Conservation (phyloP, 2,113 vertebrate species). For the Hystrix brachyura region DNA sequence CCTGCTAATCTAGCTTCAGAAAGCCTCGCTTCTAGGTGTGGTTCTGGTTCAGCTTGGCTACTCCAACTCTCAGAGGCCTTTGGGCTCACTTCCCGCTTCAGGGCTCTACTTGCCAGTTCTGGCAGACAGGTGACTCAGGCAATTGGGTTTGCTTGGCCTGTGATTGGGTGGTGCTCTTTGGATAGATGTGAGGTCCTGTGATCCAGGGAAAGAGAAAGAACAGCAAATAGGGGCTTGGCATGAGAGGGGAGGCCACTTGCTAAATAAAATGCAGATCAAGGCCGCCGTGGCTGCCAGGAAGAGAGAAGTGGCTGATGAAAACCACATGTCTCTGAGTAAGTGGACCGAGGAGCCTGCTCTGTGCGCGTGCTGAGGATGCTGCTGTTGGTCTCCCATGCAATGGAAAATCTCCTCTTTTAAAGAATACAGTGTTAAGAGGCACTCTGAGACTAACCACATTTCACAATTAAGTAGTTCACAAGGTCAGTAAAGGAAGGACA, state of each 20-base stretch:
- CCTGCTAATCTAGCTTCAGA: background rate
- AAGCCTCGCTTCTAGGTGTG: background rate
- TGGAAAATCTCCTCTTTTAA: conserved; percentile 82
- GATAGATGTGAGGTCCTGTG: background rate
- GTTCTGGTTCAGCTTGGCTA: background rate
- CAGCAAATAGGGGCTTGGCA: background rate
- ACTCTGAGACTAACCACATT: conserved; percentile 75
- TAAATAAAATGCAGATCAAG: conserved; percentile 32
- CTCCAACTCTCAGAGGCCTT: background rate
- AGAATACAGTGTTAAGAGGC: conserved; percentile 80
- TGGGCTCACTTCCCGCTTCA: background rate
- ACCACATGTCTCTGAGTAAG: conserved; percentile 74
- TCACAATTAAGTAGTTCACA: conserved; percentile 82
- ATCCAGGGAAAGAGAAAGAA: background rate
- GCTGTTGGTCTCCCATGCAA: conserved; percentile 64
- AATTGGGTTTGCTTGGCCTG: background rate
- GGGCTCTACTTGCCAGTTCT: background rate
- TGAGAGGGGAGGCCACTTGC: conserved; percentile 39
- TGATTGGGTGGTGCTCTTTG: background rate
- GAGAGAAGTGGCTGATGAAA: conserved; percentile 76
- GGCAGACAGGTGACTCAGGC: background rate
- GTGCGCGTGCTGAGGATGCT: background rate
- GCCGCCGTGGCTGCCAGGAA: conserved; percentile 53
- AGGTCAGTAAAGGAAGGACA: conserved; percentile 79
- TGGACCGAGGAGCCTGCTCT: conserved; percentile 19